phyloP scores from a whole-genome alignment of 2,888 invertebrate genomes.

The Urechis unicinctus region DNA sequence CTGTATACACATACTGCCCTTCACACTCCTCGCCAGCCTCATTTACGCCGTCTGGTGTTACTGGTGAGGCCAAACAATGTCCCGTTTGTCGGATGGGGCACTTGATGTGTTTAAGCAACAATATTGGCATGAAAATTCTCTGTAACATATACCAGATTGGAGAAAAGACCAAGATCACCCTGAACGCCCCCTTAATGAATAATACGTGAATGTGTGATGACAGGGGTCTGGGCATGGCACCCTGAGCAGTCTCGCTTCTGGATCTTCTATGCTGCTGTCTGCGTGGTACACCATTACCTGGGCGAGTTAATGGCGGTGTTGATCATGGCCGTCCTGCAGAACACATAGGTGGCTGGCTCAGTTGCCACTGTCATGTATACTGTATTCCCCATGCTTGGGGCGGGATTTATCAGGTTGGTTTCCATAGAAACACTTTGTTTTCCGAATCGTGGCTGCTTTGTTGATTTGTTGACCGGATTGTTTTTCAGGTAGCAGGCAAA shows the following conservation, averaged over 20 bases:
- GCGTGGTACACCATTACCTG: conserved; percentile 25
- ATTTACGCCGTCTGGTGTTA: conserved; percentile 31
- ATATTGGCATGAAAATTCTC: too few species aligned
- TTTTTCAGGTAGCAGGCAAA: not conserved
- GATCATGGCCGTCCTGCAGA: conserved; percentile 30
- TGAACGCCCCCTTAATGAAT: too few species aligned
- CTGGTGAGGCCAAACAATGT: conserved; percentile 29
- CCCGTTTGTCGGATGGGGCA: too few species aligned
- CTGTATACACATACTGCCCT: conserved; percentile 30
- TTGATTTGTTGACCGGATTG: not conserved
- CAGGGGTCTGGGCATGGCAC: conserved; percentile 32
- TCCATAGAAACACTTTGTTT: not conserved
- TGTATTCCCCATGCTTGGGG: not conserved
- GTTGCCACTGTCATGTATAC: not conserved
- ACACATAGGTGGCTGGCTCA: conserved; percentile 22
- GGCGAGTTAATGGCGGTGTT: conserved; percentile 35
- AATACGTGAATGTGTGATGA: too few species aligned
- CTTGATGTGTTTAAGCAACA: too few species aligned
- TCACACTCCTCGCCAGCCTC: conserved; percentile 24
- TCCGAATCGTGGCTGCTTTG: not conserved
- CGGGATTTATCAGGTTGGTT: not conserved
- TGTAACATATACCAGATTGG: too few species aligned
- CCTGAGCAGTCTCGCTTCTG: conserved; percentile 25
- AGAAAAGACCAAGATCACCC: too few species aligned
- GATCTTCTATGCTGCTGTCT: conserved; percentile 25